Conservation (phyloP, 2,113 vertebrate species). For the Baryphthengus martii region DNA sequence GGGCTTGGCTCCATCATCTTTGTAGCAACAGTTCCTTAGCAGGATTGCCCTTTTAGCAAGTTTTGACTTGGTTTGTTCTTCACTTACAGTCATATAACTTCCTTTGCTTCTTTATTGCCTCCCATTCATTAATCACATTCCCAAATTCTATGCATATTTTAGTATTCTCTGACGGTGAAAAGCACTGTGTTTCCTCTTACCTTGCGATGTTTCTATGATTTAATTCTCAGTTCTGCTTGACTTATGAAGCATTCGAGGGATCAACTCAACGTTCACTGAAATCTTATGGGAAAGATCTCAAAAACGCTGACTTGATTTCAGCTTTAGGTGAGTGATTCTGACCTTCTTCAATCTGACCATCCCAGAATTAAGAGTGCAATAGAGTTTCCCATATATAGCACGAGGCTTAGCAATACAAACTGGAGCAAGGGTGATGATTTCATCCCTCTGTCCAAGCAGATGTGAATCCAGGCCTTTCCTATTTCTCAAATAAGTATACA, state of each 20-base stretch:
- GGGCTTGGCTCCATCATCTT: not conserved
- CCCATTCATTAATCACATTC: not conserved
- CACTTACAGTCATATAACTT: not conserved
- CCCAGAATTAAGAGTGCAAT: not conserved
- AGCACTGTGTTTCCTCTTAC: not conserved
- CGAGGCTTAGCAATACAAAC: not conserved
- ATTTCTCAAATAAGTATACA: not conserved
- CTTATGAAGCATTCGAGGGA: not conserved
- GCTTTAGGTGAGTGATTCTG: not conserved
- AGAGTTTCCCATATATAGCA: not conserved
- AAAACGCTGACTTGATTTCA: not conserved
- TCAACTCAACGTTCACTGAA: not conserved
- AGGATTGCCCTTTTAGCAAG: not conserved
- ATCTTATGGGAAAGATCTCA: not conserved
- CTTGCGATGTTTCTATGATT: not conserved
- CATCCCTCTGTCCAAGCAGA: not conserved
- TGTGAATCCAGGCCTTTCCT: not conserved
- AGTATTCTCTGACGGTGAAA: not conserved
- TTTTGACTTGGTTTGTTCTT: not conserved
- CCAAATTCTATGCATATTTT: not conserved
- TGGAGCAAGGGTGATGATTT: not conserved
- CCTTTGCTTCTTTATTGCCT: not conserved
- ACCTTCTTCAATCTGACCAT: not conserved
- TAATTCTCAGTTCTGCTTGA: not conserved
- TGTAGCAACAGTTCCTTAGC: not conserved